Evolutionary conservation across 2,797 vertebrate genomes (phyloP).

Genomic region (Microcaecilia unicolor): DNA sequence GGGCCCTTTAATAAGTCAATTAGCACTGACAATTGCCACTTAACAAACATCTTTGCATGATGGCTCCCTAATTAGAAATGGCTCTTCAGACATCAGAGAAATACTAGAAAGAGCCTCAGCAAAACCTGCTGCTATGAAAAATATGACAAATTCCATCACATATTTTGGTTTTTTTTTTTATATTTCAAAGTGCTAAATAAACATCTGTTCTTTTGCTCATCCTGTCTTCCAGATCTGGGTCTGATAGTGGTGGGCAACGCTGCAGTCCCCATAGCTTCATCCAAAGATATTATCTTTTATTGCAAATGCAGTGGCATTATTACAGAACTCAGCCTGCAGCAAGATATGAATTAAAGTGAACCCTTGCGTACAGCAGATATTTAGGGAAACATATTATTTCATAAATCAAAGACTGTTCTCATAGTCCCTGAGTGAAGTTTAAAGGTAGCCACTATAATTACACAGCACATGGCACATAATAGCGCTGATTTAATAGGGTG

Average conservation of each 20-base stretch:
- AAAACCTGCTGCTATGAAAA: neutral
- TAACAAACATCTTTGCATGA: too few relatives aligned
- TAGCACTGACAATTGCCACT: too few relatives aligned
- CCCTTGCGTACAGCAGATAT: slow-evolving; percentile 27
- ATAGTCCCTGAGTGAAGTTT: slow-evolving; percentile 23
- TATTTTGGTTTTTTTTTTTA: too few relatives aligned
- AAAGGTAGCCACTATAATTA: slow-evolving; percentile 10
- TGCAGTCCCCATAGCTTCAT: slow-evolving; percentile 18
- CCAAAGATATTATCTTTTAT: slow-evolving; percentile 29
- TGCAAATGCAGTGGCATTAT: slow-evolving; percentile 21
- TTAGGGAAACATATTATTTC: slow-evolving; percentile 45
- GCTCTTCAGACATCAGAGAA: neutral
- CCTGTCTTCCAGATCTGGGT: slow-evolving; percentile 9
- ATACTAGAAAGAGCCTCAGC: neutral
- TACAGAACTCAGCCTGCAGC: slow-evolving; percentile 29
- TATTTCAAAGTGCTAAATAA: too few relatives aligned
- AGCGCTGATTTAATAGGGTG: neutral
- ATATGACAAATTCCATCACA: too few relatives aligned
- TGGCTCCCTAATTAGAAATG: too few relatives aligned
- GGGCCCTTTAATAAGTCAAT: too few relatives aligned
- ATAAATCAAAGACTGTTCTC: slow-evolving; percentile 43
- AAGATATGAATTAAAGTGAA: slow-evolving; percentile 35
- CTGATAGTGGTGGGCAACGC: slow-evolving; percentile 11
- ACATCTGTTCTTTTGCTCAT: slow-evolving; percentile 5
- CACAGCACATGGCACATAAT: neutral